A percentile compares a stretch with the other conserved stretches of the same genome.
Evolutionary conservation across 1,140 invertebrate species (phyloP).

Genomic region (Drosophila melanica): DNA sequence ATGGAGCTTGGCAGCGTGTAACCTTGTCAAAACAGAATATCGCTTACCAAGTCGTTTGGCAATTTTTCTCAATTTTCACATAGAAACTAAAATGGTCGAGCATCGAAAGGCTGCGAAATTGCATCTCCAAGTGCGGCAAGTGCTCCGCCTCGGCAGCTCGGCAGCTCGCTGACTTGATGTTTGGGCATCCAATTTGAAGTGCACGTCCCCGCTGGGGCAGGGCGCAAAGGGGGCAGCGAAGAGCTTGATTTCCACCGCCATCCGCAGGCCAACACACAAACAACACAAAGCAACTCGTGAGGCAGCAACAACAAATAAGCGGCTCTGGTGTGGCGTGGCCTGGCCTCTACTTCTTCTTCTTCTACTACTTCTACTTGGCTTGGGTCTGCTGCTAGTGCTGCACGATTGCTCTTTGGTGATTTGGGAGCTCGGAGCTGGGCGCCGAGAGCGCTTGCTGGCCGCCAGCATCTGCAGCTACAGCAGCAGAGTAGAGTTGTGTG

Average conservation of each 20-base stretch:
- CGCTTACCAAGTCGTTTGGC: constrained; percentile 81
- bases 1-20: constrained; percentile 34
- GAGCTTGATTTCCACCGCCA: constrained; percentile 28
- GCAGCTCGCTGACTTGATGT: constrained; percentile 50
- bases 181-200: constrained; percentile 72
- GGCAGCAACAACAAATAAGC: constrained; percentile 31
- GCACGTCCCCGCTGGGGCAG: background rate
- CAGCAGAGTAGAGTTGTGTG: no score
- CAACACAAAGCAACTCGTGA: background rate
- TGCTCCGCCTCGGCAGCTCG: background rate
- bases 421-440: constrained; percentile 41
- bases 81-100: constrained; percentile 44
- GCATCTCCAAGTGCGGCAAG: constrained; percentile 36
- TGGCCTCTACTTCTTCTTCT: no score
- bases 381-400: constrained; percentile 37
- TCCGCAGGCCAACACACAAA: background rate
- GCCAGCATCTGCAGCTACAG: no score
- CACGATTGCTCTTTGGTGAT: constrained; percentile 82
- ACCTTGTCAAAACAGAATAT: constrained; percentile 71
- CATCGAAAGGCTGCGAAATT: constrained; percentile 39
- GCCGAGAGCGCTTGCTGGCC: background rate
- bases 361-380: constrained; percentile 4
- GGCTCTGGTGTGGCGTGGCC: constrained; percentile 13
- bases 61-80: constrained; percentile 82
- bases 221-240: no score